Evolutionary conservation across 2,797 vertebrate species (phyloP).

Genomic region (Petrocephalus schoutedeni): DNA sequence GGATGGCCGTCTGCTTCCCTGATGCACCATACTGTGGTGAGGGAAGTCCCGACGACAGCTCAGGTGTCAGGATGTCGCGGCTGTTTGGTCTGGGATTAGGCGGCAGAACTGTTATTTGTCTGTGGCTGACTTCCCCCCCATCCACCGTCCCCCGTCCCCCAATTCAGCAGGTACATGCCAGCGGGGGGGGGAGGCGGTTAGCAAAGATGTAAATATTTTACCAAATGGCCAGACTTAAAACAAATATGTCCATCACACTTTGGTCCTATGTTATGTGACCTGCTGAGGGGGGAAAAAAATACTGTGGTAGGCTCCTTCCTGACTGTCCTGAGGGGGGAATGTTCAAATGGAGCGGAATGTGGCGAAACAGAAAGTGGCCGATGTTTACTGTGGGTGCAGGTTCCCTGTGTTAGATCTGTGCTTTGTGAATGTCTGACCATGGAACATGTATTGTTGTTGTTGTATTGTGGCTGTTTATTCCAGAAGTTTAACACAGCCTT

Average conservation of each 20-base stretch:
- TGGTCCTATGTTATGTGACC: neutral
- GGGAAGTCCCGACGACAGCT: neutral
- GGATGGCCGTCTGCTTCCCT: neutral
- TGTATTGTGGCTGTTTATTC: slow-evolving; percentile 9
- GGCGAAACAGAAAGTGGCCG: neutral
- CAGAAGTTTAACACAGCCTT: neutral
- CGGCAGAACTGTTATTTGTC: neutral
- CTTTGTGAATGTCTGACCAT: neutral
- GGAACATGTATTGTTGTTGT: neutral
- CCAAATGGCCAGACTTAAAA: neutral
- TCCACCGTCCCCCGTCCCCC: neutral
- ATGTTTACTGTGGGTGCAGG: neutral
- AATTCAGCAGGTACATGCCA: neutral
- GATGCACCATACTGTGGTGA: neutral
- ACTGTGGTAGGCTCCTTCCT: neutral
- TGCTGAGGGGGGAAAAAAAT: neutral
- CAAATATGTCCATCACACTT: neutral
- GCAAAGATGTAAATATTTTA: slow-evolving; percentile 2
- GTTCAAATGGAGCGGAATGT: neutral
- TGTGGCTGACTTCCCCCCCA: neutral
- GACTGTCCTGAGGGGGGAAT: neutral
- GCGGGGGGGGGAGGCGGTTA: neutral
- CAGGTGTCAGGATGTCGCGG: neutral
- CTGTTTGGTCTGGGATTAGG: slow-evolving; percentile 10
- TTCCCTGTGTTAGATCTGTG: neutral